Conservation (phyloP, 2,113 vertebrate species). For the Ailurus styani region DNA sequence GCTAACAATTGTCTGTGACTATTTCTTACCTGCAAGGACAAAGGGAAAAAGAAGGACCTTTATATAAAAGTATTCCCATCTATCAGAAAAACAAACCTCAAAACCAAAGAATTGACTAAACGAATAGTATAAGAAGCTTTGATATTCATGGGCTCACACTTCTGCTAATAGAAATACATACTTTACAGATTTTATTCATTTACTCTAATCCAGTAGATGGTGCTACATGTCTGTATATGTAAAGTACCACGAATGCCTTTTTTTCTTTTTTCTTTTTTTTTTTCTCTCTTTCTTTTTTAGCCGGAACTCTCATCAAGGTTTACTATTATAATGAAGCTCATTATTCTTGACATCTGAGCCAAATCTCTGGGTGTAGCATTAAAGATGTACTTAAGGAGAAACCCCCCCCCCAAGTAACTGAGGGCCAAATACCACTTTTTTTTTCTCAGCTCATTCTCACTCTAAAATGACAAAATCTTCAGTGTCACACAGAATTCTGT, state of each 20-base stretch:
- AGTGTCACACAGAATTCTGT: constrained; percentile 11
- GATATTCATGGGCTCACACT: neutral
- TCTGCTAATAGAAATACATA: neutral
- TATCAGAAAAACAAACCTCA: neutral
- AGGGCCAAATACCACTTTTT: constrained; percentile 44
- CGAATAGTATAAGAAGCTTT: neutral
- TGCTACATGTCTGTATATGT: constrained; percentile 80
- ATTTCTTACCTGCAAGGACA: neutral
- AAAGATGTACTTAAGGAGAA: constrained; percentile 53
- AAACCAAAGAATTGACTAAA: neutral
- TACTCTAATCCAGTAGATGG: constrained; percentile 82
- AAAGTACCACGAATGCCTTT: neutral
- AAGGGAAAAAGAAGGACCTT: neutral
- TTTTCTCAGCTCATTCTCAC: neutral
- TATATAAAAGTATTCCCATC: neutral
- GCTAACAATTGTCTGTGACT: neutral
- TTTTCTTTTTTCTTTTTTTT: neutral
- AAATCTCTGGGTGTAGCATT: constrained; percentile 42
- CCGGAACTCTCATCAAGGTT: constrained; percentile 32
- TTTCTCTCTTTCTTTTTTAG: neutral
- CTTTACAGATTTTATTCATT: constrained; percentile 23
- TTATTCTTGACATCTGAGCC: constrained; percentile 34
- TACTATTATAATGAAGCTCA: constrained; percentile 52
- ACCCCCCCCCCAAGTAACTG: constrained; percentile 8
- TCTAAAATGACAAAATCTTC: constrained; percentile 58